Evolutionary conservation across 2,888 invertebrate species (phyloP), one percentile per base, ranked within the genome.

Genomic region (Phaedon cochleariae): DNA sequence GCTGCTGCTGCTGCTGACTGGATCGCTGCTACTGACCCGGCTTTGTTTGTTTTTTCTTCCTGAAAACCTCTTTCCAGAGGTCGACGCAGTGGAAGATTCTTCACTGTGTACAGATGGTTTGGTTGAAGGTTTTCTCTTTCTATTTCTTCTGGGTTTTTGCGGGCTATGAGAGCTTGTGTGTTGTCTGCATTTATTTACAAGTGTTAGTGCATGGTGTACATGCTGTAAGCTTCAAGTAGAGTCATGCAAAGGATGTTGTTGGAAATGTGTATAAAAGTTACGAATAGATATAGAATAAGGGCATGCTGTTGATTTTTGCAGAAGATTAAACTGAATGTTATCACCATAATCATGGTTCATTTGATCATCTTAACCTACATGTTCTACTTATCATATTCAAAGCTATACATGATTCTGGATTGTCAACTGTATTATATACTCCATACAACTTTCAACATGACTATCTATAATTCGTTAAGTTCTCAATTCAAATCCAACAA

Each of bases 91-190:
- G 2, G 84, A 83, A 51, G 86, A 71, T 60, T 85, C 82, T 70
- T 86, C 83, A 85, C 89, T 90, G 87, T 88, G 88, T 85, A 86
- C 88, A 86, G 89, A 89, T 79, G 89, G 88, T 80, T 89, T 86
- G 83, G 89, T 85, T 85, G 89, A 87, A 59, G 71, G 68, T 74
- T 77, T 79, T 73, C 77, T 55, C 68, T 70, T 73, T 61, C 77
- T 86, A 82, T 85, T 84, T 70, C 84, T 79, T 76, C 81, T 81
- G 76, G 79, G 79, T 79, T 85, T 82, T 76, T 73, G 74, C 68
- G 77, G 75, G 77, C 80, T 78, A 73, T 80, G 80, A 78, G 80
- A 71, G 65, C 67, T 72, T 72, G 81, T 82, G 81, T 82, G 76
- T 73, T 78, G 80, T 82, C 82, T 83, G 82, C 80, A 73, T 76